Percentiles rank a stretch among this genome's conserved stretches.
These are phyloP conservation scores for Sinonovacula constricta DNA, from an alignment of 1,140 invertebrate species.

Conservation along the genomic window DNA sequence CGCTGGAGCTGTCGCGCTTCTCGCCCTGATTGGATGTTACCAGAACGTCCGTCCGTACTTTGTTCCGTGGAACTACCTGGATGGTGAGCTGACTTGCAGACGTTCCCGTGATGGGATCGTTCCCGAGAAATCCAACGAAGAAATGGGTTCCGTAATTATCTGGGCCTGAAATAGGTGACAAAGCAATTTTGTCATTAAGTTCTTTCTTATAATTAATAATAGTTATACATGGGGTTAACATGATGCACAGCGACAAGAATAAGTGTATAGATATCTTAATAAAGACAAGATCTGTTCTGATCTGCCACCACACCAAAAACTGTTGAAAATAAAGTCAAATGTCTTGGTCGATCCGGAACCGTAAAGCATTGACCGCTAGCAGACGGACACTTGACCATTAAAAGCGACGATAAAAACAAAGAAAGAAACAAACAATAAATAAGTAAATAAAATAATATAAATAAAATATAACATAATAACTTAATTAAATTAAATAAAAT, in stretches of 20 bases:
- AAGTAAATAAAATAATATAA: too few species aligned
- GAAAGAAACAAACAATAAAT: too few species aligned
- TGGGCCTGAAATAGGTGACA: conserved; percentile 7
- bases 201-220: too few species aligned
- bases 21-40: neutral
- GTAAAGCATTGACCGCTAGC: neutral
- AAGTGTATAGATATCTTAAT: too few species aligned
- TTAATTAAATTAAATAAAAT: too few species aligned
- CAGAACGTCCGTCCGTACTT: neutral
- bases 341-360: neutral
- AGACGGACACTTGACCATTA: too few species aligned
- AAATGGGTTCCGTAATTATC: conserved; percentile 24
- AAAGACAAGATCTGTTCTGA: too few species aligned
- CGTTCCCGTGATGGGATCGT: neutral
- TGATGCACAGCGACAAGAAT: too few species aligned
- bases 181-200: neutral
- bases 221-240: too few species aligned
- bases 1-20: neutral
- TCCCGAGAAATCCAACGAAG: conserved; percentile 21
- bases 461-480: too few species aligned
- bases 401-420: too few species aligned
- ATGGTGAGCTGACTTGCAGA: neutral
- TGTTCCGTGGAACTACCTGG: conserved; percentile 11
- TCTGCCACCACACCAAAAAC: too few species aligned
- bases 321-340: neutral